Evolutionary conservation across 1,140 invertebrate genomes (phyloP).

Genomic region (Cydia fagiglandana): DNA sequence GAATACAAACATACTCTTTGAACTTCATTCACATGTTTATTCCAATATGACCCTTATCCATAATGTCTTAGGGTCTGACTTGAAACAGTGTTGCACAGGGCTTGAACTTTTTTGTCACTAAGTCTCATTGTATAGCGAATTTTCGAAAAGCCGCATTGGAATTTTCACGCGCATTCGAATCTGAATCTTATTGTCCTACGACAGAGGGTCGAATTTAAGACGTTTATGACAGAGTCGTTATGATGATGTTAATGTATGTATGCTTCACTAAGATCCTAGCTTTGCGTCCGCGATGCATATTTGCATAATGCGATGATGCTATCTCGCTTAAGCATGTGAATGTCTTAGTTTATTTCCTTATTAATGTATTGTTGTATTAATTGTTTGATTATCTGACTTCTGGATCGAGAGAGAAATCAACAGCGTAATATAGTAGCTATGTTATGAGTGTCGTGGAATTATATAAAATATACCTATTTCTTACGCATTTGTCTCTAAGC

Average conservation of each 20-base stretch:
- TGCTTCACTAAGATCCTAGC: background rate
- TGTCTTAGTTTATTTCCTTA: background rate
- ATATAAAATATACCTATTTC: background rate
- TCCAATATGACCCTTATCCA: background rate
- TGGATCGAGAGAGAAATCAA: background rate
- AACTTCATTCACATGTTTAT: background rate
- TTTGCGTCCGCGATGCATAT: constrained; percentile 6
- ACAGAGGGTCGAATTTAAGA: background rate
- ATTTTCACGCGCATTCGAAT: background rate
- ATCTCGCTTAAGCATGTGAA: background rate
- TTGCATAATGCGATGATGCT: background rate
- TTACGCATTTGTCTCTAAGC: too few species aligned
- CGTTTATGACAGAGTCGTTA: background rate
- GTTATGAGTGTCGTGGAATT: background rate
- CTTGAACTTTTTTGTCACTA: background rate
- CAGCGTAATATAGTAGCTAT: background rate
- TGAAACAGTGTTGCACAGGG: background rate
- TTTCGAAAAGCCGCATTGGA: background rate
- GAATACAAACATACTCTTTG: background rate
- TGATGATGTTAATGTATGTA: background rate
- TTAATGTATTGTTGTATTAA: constrained; percentile 3
- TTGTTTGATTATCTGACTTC: background rate
- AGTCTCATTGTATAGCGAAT: background rate
- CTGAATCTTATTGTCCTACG: background rate
- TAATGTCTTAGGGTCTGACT: background rate